Conservation (phyloP, 2,888 invertebrate genomes). For the Nomada goodeniana region DNA sequence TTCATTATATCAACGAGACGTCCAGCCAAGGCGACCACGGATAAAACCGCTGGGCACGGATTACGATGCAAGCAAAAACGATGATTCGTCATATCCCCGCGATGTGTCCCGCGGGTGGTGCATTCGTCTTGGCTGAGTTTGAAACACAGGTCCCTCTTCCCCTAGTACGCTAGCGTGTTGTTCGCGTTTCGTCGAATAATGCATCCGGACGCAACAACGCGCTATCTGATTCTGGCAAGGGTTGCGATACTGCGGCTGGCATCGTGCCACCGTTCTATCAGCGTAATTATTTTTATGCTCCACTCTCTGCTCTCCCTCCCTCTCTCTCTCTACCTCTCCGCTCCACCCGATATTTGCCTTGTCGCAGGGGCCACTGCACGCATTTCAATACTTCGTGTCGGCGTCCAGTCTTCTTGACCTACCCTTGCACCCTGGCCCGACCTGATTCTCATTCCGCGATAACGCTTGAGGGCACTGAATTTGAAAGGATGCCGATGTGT, state of each 20-base stretch:
- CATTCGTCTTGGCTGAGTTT: slow-evolving; percentile 51
- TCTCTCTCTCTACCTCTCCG: too few species aligned
- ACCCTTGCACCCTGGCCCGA: neutral
- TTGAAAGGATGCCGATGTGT: neutral
- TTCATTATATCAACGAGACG: slow-evolving; percentile 34
- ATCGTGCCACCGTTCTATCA: slow-evolving; percentile 77
- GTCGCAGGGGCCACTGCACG: slow-evolving; percentile 39
- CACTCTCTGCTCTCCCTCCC: neutral
- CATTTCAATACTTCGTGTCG: slow-evolving; percentile 55
- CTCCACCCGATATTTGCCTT: slow-evolving; percentile 8
- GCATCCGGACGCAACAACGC: slow-evolving; percentile 77
- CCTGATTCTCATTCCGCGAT: slow-evolving; percentile 26
- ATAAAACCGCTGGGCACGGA: slow-evolving; percentile 45
- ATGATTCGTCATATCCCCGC: slow-evolving; percentile 46
- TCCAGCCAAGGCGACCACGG: neutral
- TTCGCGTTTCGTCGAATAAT: slow-evolving; percentile 68
- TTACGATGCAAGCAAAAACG: slow-evolving; percentile 41
- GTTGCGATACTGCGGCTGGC: slow-evolving; percentile 69
- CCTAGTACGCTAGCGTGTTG: neutral
- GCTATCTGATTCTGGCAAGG: slow-evolving; percentile 79
- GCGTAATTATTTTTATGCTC: slow-evolving; percentile 79
- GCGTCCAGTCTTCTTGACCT: slow-evolving; percentile 39
- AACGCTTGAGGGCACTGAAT: neutral
- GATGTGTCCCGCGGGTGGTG: slow-evolving; percentile 8
- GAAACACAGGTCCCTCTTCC: slow-evolving; percentile 16